A percentile compares a stretch with the other conserved stretches of the same genome.
Conservation (phyloP, 2,113 vertebrate species). For the Etheostoma spectabile region DNA sequence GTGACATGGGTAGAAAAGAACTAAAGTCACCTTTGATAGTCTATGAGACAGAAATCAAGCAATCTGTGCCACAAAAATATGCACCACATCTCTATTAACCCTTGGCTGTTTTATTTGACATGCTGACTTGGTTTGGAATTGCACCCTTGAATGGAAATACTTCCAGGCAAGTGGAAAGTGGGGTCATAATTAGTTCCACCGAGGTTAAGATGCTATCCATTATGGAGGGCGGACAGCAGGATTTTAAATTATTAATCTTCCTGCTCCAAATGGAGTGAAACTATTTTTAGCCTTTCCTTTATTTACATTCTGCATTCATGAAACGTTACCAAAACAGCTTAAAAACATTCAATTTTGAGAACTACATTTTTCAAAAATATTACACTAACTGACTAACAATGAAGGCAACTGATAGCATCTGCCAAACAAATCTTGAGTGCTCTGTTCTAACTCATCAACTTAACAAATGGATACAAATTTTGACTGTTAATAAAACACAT, state of each 20-base stretch:
- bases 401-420: constrained; percentile 1
- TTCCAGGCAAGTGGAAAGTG: constrained; percentile 33
- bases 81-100: neutral
- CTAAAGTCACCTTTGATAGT: neutral
- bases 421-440: neutral
- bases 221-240: constrained; percentile 16
- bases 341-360: constrained; percentile 8
- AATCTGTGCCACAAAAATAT: constrained; percentile 4
- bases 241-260: constrained; percentile 24
- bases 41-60: neutral
- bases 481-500: constrained; percentile 2
- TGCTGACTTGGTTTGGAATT: constrained; percentile 22
- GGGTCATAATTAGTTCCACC: constrained; percentile 58
- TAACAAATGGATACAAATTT: neutral
- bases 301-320: neutral
- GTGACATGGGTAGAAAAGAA: neutral
- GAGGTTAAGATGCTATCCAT: constrained; percentile 34
- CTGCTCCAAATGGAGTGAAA: neutral
- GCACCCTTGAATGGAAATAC: constrained; percentile 38
- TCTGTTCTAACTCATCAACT: constrained; percentile 1
- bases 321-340: neutral
- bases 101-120: constrained; percentile 26
- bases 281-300: constrained; percentile 11
- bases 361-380: constrained; percentile 10
- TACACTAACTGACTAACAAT: neutral